Evolutionary conservation across 1,140 invertebrate genomes (phyloP), one percentile per base, ranked within the genome.

Genomic region (Eumeta japonica): DNA sequence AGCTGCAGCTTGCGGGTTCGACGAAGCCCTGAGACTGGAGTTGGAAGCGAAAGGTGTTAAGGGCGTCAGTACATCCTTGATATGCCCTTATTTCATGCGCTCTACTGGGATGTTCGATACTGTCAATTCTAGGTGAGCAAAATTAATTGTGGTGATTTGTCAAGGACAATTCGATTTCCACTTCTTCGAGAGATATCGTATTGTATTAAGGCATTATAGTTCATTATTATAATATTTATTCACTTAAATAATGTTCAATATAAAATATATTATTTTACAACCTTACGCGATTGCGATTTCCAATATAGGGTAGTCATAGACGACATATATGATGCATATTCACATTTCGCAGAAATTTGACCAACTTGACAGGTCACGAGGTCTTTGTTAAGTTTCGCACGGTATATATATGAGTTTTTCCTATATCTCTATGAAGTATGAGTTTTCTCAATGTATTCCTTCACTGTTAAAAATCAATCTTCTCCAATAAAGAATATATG

Each of bases 61-160:
- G 29, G 90, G 88, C 27, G 87, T 97, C 10, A 79, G 89, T 42
- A 92, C 89, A 0, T 95, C 94, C 3, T 84, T 90, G 12, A 83
- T 97, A 42, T 97, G 93, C 62, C 94, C 95, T 0, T 97, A 88
- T 75, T 96, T 92, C 62, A 95, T 97, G 41, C 85, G 90, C 41
- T 75, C 80, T 13, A 98, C 94, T 4, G 93, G 93, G 43, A 96
- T 98, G 93, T 97, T 98, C 52, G 86, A 89, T 14, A 88, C 93
- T 43, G 89, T 92, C 15, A 78, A 86, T 54, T 84, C 89, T 43
- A 88, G 86, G 89, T 92, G 71, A 78, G 68, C 27, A 18, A 5
- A n/a, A n/a, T n/a, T n/a, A n/a, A n/a, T n/a, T n/a, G n/a, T n/a
- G n/a, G n/a, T n/a, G n/a, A 24, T 24, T 7, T 24, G 7, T 24